Base-by-base conservation (phyloP, 1,140 invertebrate genomes). In the Megathymus violae region DNA sequence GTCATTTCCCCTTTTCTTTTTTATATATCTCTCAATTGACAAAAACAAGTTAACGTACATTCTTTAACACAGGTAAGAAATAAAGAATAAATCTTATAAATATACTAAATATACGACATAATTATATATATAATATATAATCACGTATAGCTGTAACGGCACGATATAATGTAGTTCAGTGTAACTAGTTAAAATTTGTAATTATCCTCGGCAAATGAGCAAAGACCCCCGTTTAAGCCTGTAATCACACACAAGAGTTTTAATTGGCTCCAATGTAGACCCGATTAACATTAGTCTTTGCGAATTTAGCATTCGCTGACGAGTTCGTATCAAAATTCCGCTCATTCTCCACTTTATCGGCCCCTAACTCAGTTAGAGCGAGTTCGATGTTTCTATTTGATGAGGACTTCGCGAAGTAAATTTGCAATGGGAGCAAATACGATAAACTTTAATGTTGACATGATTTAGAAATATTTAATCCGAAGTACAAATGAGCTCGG, bases 381-480 rank as follows among this genome's bases (percentile, higher is more conserved):
- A 58, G 52, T 58, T 58, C 52, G 40, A 44, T 58, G 52, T 58
- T 69, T 69, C 67, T 64, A 58, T 64, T 64, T 64, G 58, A 69
- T 58, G 62, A 69, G 67, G 58, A 64, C 56, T 69, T 56, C 41
- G 51, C 52, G 58, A 68, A 68, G 65, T 68, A 68, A 68, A 64
- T 63, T 60, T 41, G 25, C 52, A 48, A 54, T 65, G 67, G 44
- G 63, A 62, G 47, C 63, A 59, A 69, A 69, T 56, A 58, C 59
- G 59, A 69, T 66, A 69, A 69, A 69, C 52, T 69, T 65, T 62
- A 69, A 65, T 66, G 52, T 58, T 15, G 46, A 60, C 51, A 68
- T 41, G 66, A 60, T 68, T 50, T 52, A 31, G 59, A 71, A 68
- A 70, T 69, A 58, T 46, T 58, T 58, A 58, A 58, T 58, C 54